Conservation (phyloP, 37 sponge, comb jelly and placozoan genomes). For the Crambe crambe region DNA sequence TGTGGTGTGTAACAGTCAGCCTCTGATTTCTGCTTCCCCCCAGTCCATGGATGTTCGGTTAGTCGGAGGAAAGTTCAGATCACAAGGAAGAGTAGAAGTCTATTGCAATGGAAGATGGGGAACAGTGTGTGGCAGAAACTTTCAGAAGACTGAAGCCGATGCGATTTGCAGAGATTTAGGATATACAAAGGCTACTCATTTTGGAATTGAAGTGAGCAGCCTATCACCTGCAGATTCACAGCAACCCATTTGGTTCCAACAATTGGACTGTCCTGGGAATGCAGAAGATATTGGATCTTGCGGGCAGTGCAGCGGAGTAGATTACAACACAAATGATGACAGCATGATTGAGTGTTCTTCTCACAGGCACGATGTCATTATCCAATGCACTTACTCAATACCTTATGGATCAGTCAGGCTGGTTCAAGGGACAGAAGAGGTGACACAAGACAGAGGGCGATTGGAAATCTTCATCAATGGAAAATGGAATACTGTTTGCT, state of each 20-base stretch:
- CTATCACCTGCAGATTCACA: not conserved
- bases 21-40: not conserved
- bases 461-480: slow-evolving; percentile 22
- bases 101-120: slow-evolving; percentile 23
- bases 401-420: slow-evolving; percentile 13
- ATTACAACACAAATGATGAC: not conserved
- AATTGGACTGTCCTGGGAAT: not conserved
- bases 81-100: slow-evolving; percentile 8
- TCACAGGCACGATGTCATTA: not conserved
- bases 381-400: slow-evolving; percentile 7
- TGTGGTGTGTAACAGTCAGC: not conserved
- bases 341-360: not conserved
- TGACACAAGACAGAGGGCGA: not conserved
- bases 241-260: not conserved
- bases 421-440: not conserved
- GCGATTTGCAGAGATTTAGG: slow-evolving; percentile 15
- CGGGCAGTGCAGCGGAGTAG: not conserved
- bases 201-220: not conserved
- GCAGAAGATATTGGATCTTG: not conserved
- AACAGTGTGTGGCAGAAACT: not conserved
- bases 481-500: slow-evolving; percentile 17
- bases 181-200: slow-evolving; percentile 8
- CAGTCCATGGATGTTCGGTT: not conserved
- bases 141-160: slow-evolving; percentile 6
- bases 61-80: not conserved